Conservation (phyloP, 30 jellyfish, hydroid and myxozoan species). For the Cassiopea andromeda region DNA sequence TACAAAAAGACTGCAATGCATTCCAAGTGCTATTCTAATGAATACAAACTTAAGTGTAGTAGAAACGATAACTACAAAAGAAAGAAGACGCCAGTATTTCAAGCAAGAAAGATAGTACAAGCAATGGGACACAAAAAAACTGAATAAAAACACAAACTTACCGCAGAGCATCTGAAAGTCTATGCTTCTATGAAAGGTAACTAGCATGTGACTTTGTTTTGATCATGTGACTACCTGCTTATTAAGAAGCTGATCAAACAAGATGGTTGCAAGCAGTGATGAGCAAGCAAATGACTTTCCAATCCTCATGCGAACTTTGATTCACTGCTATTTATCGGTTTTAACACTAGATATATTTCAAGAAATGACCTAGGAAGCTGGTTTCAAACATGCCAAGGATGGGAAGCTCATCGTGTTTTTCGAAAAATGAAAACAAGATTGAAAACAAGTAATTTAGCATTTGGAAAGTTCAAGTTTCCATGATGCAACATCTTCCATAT, state of each 20-base stretch:
- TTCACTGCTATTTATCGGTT: not conserved
- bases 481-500: too few species aligned
- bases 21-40: not conserved
- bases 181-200: not conserved
- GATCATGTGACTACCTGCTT: conserved; percentile 55
- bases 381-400: not conserved
- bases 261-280: not conserved
- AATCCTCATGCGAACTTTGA: not conserved
- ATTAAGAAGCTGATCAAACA: conserved; percentile 40
- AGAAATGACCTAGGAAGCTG: not conserved
- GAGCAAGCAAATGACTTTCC: not conserved
- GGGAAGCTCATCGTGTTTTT: not conserved
- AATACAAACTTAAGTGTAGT: not conserved
- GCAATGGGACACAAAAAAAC: not conserved
- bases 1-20: not conserved
- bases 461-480: too few species aligned
- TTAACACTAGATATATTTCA: too few species aligned
- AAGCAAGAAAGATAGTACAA: not conserved
- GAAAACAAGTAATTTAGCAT: too few species aligned
- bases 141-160: not conserved
- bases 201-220: conserved; percentile 53
- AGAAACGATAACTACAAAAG: not conserved
- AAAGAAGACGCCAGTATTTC: not conserved
- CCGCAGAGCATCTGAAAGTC: not conserved
- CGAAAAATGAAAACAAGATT: too few species aligned